A percentile compares a stretch with the other conserved stretches of the same genome.
Conservation (phyloP, 2,113 vertebrate genomes). For the Lophotis ruficrista region DNA sequence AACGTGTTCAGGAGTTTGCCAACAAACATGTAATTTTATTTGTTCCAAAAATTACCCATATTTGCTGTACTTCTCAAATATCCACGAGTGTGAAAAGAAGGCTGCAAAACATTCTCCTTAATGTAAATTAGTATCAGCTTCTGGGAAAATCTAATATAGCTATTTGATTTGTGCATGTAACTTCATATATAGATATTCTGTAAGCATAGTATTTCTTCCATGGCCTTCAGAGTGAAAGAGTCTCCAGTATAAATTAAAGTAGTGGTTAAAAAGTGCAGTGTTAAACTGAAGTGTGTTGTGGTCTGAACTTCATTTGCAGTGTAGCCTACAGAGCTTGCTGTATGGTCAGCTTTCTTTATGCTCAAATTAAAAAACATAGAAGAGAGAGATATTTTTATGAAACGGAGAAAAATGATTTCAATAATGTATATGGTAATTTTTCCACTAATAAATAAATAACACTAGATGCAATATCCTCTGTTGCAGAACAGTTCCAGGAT, state of each 20-base stretch:
- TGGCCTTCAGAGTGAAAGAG: neutral
- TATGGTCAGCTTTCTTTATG: neutral
- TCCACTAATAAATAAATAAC: conserved; percentile 9
- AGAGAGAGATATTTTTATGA: neutral
- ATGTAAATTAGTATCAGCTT: neutral
- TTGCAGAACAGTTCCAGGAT: neutral
- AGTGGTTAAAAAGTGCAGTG: neutral
- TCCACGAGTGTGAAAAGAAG: neutral
- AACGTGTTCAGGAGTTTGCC: neutral
- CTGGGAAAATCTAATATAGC: neutral
- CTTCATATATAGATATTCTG: neutral
- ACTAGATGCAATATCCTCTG: neutral
- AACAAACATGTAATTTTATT: neutral
- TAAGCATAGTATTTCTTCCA: neutral
- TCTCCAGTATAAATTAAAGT: neutral
- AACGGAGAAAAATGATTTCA: neutral
- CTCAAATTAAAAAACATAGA: neutral
- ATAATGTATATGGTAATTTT: neutral
- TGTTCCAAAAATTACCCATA: neutral
- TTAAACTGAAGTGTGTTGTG: neutral
- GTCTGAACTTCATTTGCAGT: neutral
- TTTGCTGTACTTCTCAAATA: neutral
- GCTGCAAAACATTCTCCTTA: neutral
- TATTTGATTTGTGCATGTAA: neutral
- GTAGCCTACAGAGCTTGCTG: neutral